Base-by-base conservation (phyloP, 2,113 vertebrate species). In the Burhinus oedicnemus region DNA sequence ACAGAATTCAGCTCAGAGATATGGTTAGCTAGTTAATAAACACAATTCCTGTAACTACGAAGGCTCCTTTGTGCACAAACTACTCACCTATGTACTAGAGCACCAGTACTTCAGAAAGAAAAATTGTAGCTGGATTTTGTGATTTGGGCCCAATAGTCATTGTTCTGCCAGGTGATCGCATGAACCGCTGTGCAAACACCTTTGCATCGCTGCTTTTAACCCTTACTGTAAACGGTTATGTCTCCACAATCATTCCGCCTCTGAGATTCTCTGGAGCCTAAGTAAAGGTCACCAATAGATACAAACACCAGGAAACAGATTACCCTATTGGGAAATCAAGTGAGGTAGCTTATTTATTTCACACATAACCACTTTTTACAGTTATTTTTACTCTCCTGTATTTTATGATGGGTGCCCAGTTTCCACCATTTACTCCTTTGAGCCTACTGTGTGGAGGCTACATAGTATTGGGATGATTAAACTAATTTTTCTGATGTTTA, bases 21-120 rank as follows among this genome's bases (percentile, higher is more conserved):
- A 9, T 0, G 23, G 77, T 57, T 29, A 82, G 25, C 21, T 54
- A 15, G 0, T 76, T 77, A 86, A 44, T 20, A 32, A 6, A 34
- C n/a, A 55, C 30, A 54, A 15, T 32, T 74, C 38, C 51, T 3
- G 0, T 15, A 72, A 49, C 25, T 18, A n/a, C 1, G 2, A 90
- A 2, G 30, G 11, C 15, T 82, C 45, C 58, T 86, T 89, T 62
- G 51, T 77, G 54, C 60, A 66, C 11, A 29, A 61, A 69, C 23
- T 71, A 78, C 45, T 61, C 57, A 25, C 7, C 61, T 44, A 34
- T 12, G 32, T 18, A 26, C 26, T 7, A 42, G 2, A 87, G 30
- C 19, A 80, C 11, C 42, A 66, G 19, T 6, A 44, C 42, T 78
- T 30, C 70, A 40, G 34, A 14, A 74, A 20, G 21, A 52, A 85